Evolutionary conservation across 1,140 invertebrate genomes (phyloP).

Genomic region (Apis florea): DNA sequence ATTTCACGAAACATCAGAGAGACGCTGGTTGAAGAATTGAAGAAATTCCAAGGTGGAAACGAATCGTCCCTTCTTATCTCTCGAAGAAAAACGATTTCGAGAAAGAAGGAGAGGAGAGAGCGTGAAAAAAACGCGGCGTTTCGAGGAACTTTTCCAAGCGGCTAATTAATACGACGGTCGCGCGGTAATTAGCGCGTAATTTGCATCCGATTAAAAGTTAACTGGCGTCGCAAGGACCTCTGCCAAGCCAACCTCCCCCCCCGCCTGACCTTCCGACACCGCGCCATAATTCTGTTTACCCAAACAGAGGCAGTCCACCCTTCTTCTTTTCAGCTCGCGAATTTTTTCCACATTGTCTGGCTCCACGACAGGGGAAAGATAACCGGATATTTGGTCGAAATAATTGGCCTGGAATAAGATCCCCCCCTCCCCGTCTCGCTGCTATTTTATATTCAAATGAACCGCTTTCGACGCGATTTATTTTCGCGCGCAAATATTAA

Average conservation of each 20-base stretch:
- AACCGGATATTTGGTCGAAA: slow-evolving; percentile 30
- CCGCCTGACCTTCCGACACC: slow-evolving; percentile 42
- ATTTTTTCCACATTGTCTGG: neutral
- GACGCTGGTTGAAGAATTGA: too few relatives aligned
- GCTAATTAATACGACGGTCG: slow-evolving; percentile 66
- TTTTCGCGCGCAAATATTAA: neutral
- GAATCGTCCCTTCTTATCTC: neutral
- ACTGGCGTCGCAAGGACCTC: slow-evolving; percentile 35
- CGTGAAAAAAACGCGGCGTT: neutral
- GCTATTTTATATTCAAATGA: slow-evolving; percentile 16
- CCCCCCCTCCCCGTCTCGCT: neutral
- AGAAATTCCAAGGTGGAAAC: neutral
- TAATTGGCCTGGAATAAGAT: slow-evolving; percentile 39
- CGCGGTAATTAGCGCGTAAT: slow-evolving; percentile 66
- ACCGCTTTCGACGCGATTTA: neutral
- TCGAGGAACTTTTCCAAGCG: slow-evolving; percentile 26
- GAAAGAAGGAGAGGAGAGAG: neutral
- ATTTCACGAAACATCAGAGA: too few relatives aligned
- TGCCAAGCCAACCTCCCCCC: slow-evolving; percentile 3
- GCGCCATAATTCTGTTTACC: slow-evolving; percentile 39
- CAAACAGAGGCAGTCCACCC: neutral
- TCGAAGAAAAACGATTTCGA: neutral
- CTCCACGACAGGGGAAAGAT: slow-evolving; percentile 9
- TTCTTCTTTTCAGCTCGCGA: neutral
- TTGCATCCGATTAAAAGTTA: slow-evolving; percentile 71